Base-by-base conservation (phyloP, 2,888 invertebrate species). In the Chesias legatella region DNA sequence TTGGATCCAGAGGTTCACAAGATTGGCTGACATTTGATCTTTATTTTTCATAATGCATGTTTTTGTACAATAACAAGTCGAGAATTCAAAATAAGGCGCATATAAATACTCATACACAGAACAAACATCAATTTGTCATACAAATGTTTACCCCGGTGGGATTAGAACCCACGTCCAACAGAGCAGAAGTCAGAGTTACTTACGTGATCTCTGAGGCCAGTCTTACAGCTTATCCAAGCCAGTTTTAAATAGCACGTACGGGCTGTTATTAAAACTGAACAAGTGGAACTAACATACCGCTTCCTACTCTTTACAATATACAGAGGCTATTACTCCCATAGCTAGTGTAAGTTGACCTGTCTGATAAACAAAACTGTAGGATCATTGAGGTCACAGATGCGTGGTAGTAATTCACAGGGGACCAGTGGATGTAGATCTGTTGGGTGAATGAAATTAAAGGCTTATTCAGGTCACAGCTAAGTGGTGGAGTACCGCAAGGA, bases 401-500 rank as follows among this genome's bases (percentile, higher is more conserved):
- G 58, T 73, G 68, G 72, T 57, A 53, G 62, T 63, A 58, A 64
- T 60, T 69, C 63, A 60, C 52, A 42, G 20, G 5, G 9, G 40
- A 35, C 77, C 70, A 69, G 32, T 31, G 10, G 63, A 63, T 49
- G 37, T 48, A 60, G 73, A 63, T 50, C 68, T 60, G 34, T 52
- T 39, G 32, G 36, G 38, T 37, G 28, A 47, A 57, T 51, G 47
- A 49, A 48, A 52, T 50, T 51, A 51, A 47, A 60, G 48, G 51
- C 49, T 27, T 51, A 48, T 45, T 43, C 46, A 63, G 77, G 48
- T 71, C 75, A 55, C 8, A 42, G 33, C 60, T 52, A 56, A 62
- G 50, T 70, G 69, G 80, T 47, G 32, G 25, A 36, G 61, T 73
- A 71, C 73, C 72, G 73, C 70, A 78, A 78, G 73, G 68, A 73